Evolutionary conservation across 2,113 vertebrate species (phyloP), one percentile per base, ranked within the genome.

Genomic region (Redunca redunca): DNA sequence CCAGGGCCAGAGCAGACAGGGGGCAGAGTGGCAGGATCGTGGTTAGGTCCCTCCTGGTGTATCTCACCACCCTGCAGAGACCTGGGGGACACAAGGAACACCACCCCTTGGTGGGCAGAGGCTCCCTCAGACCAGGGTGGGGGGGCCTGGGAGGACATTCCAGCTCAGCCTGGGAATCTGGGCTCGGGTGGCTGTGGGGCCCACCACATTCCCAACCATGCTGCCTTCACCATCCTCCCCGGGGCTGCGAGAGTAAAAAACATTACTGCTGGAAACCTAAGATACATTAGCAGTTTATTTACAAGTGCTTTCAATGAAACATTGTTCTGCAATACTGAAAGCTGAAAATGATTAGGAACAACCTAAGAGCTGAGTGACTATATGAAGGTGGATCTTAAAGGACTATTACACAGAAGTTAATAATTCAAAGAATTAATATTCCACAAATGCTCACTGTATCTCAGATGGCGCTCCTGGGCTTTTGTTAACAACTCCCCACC

Each of bases 21-120:
- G 1, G 80, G 23, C 1, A 96, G 23, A 40, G 36, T 16, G 48
- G 25, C 77, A 36, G 93, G n/a, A 52, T 80, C 25, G 0, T 10
- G 77, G 82, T 77, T 50, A 74, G 25, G 30, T 2, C 28, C 89
- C 52, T 93, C 97, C 19, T 16, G 91, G 58, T 91, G 81, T 53
- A 90, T 53, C 40, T 91, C 64, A 1, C 57, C 50, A 26, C 64
- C 57, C 26, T 88, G 94, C 8, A 96, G 77, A 58, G 81, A 97
- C 85, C 97, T 98, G 91, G 52, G 40, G 4, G 43, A 85, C 50
- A 90, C 4, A 48, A 40, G 4, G 6, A 43, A 92, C n/a, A 78
- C 9, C 10, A 13, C 36, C 30, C 33, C 81, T 71, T 67, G 52
- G 43, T 84, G 23, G 50, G 21, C 12, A 50, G 83, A 74, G 23